phyloP scores from a whole-genome alignment of 1,140 invertebrate species.

The Oppia nitens region DNA sequence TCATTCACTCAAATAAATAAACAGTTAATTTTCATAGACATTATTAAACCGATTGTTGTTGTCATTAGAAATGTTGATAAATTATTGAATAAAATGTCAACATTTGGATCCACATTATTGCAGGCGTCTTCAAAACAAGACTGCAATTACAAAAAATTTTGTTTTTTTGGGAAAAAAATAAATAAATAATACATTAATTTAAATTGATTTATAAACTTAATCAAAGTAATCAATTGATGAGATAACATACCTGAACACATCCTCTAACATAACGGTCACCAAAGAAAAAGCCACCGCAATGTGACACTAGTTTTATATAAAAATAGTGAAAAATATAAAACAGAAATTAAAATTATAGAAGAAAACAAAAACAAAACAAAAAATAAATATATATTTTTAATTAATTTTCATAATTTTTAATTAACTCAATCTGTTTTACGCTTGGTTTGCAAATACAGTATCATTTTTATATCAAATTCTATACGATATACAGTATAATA shows the following conservation, averaged over 20 bases:
- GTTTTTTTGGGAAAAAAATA: too few species aligned
- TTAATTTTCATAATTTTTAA: too few species aligned
- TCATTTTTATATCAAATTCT: too few species aligned
- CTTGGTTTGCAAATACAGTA: too few species aligned
- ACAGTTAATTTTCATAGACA: too few species aligned
- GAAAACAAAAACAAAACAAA: background rate
- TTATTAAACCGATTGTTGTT: too few species aligned
- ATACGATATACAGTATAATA: too few species aligned
- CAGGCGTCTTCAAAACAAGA: slow-evolving; percentile 25
- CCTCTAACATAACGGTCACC: slow-evolving; percentile 50
- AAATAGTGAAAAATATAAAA: background rate
- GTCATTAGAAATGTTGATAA: too few species aligned
- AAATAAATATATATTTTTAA: background rate
- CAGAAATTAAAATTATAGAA: background rate
- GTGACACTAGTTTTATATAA: slow-evolving; percentile 34
- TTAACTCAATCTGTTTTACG: too few species aligned
- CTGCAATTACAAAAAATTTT: background rate
- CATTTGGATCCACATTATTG: slow-evolving; percentile 11
- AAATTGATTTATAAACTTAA: background rate
- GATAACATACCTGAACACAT: slow-evolving; percentile 25
- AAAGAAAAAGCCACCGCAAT: slow-evolving; percentile 76
- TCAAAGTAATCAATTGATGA: background rate
- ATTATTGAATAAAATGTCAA: background rate
- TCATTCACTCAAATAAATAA: too few species aligned
- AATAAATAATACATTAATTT: background rate